These are phyloP conservation scores for Darwinula stevensoni DNA, from an alignment of 2,888 invertebrate species.

Conservation along the genomic window DNA sequence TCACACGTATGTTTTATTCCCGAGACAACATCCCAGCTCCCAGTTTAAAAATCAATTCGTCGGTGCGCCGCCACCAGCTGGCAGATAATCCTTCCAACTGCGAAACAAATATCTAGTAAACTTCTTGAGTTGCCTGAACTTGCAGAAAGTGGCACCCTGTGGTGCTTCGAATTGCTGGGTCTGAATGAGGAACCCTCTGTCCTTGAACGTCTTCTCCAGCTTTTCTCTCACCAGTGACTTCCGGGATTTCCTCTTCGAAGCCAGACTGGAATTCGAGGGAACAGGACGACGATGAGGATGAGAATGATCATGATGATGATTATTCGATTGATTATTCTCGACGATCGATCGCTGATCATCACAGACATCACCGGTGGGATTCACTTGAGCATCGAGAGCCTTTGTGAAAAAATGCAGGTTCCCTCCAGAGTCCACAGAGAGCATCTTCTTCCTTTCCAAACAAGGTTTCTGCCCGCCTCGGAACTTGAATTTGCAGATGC, in stretches of 20 bases:
- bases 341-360: too few species aligned
- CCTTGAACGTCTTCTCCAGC: constrained; percentile 66
- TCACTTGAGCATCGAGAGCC: too few species aligned
- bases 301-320: background rate
- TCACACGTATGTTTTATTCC: too few species aligned
- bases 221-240: constrained; percentile 33
- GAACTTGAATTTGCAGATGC: constrained; percentile 76
- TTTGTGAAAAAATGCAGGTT: constrained; percentile 27
- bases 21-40: too few species aligned
- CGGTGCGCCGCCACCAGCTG: too few species aligned
- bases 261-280: background rate
- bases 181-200: constrained; percentile 71
- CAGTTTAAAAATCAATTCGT: too few species aligned
- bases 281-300: too few species aligned
- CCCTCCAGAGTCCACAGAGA: constrained; percentile 63
- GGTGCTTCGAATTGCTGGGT: constrained; percentile 75
- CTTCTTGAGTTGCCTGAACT: constrained; percentile 61
- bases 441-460: constrained; percentile 66
- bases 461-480: constrained; percentile 68
- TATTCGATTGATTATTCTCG: constrained; percentile 1
- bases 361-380: background rate
- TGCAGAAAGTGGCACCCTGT: constrained; percentile 76
- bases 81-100: constrained; percentile 76
- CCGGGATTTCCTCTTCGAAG: constrained; percentile 17
- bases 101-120: constrained; percentile 68